Conservation (phyloP, 2,888 invertebrate species). For the Orthosia gothica region DNA sequence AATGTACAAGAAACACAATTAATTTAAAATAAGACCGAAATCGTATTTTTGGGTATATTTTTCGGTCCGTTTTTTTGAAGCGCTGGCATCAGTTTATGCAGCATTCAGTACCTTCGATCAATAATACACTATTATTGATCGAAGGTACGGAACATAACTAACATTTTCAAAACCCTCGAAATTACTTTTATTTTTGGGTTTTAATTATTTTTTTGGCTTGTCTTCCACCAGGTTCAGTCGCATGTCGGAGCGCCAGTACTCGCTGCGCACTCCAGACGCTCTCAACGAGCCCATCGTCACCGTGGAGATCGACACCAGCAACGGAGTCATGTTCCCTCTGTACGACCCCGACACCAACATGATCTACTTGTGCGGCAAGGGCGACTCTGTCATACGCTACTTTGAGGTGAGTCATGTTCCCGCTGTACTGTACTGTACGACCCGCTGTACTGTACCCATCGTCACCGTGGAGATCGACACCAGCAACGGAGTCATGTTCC, state of each 20-base stretch:
- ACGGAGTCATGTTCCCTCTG: constrained; percentile 99
- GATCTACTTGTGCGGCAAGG: constrained; percentile 99
- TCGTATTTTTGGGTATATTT: too few species aligned
- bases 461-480: neutral
- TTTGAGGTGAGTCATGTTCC: constrained; percentile 92
- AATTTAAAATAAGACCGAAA: too few species aligned
- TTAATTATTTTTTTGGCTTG: too few species aligned
- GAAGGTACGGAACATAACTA: too few species aligned
- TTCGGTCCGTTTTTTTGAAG: too few species aligned
- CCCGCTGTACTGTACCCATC: constrained; percentile 72
- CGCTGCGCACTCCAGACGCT: constrained; percentile 97
- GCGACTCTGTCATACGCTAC: constrained; percentile 99
- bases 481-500: constrained; percentile 98
- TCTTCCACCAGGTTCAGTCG: constrained; percentile 95
- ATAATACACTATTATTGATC: too few species aligned
- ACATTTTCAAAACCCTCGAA: too few species aligned
- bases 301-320: constrained; percentile 98
- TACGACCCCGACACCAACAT: constrained; percentile 99
- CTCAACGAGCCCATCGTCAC: constrained; percentile 97
- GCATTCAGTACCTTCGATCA: too few species aligned
- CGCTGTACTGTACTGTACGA: constrained; percentile 90
- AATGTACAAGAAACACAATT: too few species aligned
- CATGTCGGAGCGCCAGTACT: constrained; percentile 99
- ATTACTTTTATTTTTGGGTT: too few species aligned
- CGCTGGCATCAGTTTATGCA: too few species aligned